Evolutionary conservation across 2,888 invertebrate species (phyloP).

Genomic region (Torymus auratus): DNA sequence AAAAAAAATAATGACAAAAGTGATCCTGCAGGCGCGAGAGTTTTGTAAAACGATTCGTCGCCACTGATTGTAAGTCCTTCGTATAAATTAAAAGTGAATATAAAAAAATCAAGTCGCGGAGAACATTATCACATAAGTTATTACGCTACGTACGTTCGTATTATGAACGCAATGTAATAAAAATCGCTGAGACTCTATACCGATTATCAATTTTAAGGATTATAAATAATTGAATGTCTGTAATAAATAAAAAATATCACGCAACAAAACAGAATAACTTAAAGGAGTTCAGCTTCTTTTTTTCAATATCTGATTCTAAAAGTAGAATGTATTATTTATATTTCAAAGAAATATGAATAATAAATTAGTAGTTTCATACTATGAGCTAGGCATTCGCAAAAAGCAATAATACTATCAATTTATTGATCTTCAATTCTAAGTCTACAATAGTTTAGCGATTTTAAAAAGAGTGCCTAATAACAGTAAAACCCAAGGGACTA

Average conservation of each 20-base stretch:
- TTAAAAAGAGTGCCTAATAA: background rate
- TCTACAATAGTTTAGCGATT: background rate
- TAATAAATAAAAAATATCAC: slow-evolving; percentile 75
- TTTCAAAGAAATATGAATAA: background rate
- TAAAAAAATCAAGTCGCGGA: slow-evolving; percentile 63
- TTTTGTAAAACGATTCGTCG: slow-evolving; percentile 69
- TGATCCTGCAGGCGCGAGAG: slow-evolving; percentile 67
- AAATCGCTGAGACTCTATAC: slow-evolving; percentile 74
- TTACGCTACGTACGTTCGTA: slow-evolving; percentile 67
- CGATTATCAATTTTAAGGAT: slow-evolving; percentile 72
- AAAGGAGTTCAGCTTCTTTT: slow-evolving; percentile 34
- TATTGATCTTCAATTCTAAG: too few species aligned
- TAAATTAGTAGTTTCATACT: slow-evolving; percentile 64
- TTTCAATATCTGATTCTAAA: slow-evolving; percentile 5
- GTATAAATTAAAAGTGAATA: slow-evolving; percentile 58
- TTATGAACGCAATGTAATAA: slow-evolving; percentile 70
- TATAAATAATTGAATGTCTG: slow-evolving; percentile 76
- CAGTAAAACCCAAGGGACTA: background rate
- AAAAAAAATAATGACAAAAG: slow-evolving; percentile 54
- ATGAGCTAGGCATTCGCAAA: slow-evolving; percentile 71
- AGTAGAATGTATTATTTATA: slow-evolving; percentile 18
- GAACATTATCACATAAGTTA: slow-evolving; percentile 63
- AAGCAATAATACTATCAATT: slow-evolving; percentile 38
- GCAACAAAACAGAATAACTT: slow-evolving; percentile 49
- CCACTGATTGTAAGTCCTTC: slow-evolving; percentile 69